Percentiles rank a stretch among this genome's conserved stretches.
Conservation (phyloP, 2,797 vertebrate genomes). For the Gila robusta region DNA sequence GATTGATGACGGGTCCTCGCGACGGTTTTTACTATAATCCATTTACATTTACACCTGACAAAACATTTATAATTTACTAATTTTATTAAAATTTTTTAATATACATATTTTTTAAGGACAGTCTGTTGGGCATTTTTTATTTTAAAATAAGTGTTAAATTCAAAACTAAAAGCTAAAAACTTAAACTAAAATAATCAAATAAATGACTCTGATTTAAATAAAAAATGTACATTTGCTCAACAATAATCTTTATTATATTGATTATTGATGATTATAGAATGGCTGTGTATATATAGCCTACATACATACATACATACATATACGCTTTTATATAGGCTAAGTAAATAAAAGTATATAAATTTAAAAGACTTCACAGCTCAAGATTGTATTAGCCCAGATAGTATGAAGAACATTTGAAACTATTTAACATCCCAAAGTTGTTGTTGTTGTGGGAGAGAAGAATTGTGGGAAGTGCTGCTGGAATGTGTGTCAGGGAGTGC, state of each 20-base stretch:
- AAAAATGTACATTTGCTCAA: not conserved
- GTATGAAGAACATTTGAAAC: not conserved
- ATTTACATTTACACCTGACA: not conserved
- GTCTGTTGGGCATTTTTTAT: not conserved
- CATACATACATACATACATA: not conserved
- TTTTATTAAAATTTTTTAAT: too few species aligned
- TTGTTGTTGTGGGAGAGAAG: slow-evolving; percentile 29
- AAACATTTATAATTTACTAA: not conserved
- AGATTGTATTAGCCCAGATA: not conserved
- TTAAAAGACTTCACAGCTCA: not conserved
- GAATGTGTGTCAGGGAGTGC: slow-evolving; percentile 45
- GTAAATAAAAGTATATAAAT: not conserved
- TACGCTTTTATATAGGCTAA: not conserved
- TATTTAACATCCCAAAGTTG: slow-evolving; percentile 14
- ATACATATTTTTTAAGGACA: too few species aligned
- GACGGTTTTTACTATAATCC: slow-evolving; percentile 4
- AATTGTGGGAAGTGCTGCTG: slow-evolving; percentile 35
- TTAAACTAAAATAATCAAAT: not conserved
- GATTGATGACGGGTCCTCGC: not conserved
- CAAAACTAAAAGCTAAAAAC: not conserved
- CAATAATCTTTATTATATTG: not conserved
- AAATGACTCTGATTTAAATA: not conserved
- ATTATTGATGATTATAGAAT: not conserved
- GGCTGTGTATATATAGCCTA: not conserved
- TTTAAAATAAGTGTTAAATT: not conserved